Base-by-base conservation (phyloP, 2,797 vertebrate genomes). In the Scolopax rusticola region DNA sequence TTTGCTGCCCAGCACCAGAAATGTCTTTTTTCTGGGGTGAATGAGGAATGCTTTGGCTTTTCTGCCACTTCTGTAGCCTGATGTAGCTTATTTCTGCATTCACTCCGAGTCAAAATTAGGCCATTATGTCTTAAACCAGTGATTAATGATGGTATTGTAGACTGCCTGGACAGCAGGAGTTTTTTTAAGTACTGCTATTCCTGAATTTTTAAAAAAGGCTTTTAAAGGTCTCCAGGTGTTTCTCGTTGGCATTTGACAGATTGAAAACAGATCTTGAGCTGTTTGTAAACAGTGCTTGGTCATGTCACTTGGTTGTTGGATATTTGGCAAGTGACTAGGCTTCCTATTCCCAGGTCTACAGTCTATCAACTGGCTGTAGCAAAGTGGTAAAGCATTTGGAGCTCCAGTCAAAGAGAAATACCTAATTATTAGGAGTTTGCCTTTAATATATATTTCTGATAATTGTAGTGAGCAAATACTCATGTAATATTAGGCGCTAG, bases 221-320 rank as follows among this genome's bases (percentile, higher is more conserved):
- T 84, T 21, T 57, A 84, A 87, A 89, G 38, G 18, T 90, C 59
- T 84, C 69, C 77, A 86, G 81, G 75, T 95, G 84, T 93, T 91
- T 92, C 73, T 88, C 9, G 6, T 28, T 93, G 78, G 45, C 41
- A n/a, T 89, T 89, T 92, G 89, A 70, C 63, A 93, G 81, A 65
- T n/a, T 68, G 87, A 85, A 85, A 95, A 85, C 80, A 92, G 89
- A 76, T 92, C 32, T 32, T 79, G 41, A 73, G 8, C 32, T 77
- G 61, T 78, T 94, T 17, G 33, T 51, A 73, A 88, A 5, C 50
- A 63, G 33, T 68, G 53, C 64, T 68, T 80, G 81, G 50, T 87
- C 57, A 14, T 61, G 81, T 74, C 81, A 43, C 53, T 89, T 16
- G 40, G 57, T 74, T 82, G 86, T 91, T 78, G 56, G 71, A 24